phyloP scores from a whole-genome alignment of 2,888 invertebrate species.

The Girardia tigrina region DNA sequence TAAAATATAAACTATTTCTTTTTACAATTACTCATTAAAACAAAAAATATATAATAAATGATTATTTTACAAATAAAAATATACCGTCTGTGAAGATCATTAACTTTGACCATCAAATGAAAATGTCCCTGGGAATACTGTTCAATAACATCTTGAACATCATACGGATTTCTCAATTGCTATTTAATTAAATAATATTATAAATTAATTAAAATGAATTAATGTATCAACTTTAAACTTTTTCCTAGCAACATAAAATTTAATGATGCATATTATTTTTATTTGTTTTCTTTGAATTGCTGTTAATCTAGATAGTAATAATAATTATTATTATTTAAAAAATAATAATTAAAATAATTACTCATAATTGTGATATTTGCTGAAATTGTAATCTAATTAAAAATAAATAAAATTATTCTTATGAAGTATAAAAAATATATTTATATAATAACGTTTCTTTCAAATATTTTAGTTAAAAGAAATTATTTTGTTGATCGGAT shows the following conservation, averaged over 20 bases:
- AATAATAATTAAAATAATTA: too few species aligned
- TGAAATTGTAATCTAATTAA: too few species aligned
- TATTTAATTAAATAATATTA: neutral
- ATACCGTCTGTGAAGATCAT: constrained; percentile 2
- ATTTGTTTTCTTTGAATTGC: neutral
- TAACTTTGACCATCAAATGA: neutral
- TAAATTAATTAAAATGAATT: neutral
- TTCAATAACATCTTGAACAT: neutral
- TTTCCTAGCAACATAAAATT: neutral
- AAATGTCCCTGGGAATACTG: constrained; percentile 9
- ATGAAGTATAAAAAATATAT: too few species aligned
- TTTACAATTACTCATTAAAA: too few species aligned
- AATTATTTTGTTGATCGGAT: too few species aligned
- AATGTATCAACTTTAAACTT: neutral
- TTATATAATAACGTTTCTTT: too few species aligned
- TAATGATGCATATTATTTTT: neutral
- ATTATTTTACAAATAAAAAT: too few species aligned
- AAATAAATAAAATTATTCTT: too few species aligned
- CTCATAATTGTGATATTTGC: neutral
- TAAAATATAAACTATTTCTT: too few species aligned
- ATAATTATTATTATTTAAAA: too few species aligned
- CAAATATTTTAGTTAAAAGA: too few species aligned
- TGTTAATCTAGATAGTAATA: neutral
- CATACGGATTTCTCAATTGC: constrained; percentile 4
- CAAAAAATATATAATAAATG: too few species aligned